These are phyloP conservation scores for Leptestheria dahalacensis DNA, from an alignment of 1,140 invertebrate species.

Conservation along the genomic window DNA sequence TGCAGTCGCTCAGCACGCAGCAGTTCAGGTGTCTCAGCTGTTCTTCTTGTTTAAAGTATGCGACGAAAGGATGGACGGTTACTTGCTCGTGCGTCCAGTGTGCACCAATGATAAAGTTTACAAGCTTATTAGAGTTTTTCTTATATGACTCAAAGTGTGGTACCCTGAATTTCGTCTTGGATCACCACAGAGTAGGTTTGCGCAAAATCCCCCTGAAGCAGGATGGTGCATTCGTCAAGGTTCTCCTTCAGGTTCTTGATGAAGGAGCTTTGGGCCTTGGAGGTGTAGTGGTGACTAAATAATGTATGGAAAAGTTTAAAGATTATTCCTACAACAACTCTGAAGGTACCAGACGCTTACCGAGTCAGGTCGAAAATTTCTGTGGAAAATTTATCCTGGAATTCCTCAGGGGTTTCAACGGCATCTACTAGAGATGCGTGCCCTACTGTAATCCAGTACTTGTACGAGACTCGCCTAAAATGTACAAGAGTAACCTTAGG, in stretches of 20 bases:
- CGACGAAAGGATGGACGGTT: not conserved
- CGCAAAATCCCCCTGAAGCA: not conserved
- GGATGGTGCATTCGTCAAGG: not conserved
- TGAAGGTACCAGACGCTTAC: not conserved
- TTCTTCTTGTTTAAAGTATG: not conserved
- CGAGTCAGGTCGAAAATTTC: not conserved
- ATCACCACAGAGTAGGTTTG: not conserved
- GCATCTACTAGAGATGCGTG: not conserved
- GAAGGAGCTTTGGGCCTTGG: not conserved
- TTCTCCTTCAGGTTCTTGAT: not conserved
- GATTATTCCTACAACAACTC: not conserved
- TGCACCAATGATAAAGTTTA: not conserved
- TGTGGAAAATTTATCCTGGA: not conserved
- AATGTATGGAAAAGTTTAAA: not conserved
- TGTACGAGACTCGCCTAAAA: not conserved
- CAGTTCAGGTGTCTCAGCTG: not conserved
- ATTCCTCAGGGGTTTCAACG: not conserved
- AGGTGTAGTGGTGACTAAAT: not conserved
- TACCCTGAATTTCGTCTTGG: not conserved
- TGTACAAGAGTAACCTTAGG: too few relatives aligned
- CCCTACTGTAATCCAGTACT: not conserved
- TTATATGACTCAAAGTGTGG: not conserved
- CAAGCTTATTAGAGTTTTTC: not conserved
- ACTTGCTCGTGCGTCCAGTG: not conserved
- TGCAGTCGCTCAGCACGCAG: not conserved